Base-by-base conservation (phyloP, 2,113 vertebrate genomes). In the Mixornis gularis region DNA sequence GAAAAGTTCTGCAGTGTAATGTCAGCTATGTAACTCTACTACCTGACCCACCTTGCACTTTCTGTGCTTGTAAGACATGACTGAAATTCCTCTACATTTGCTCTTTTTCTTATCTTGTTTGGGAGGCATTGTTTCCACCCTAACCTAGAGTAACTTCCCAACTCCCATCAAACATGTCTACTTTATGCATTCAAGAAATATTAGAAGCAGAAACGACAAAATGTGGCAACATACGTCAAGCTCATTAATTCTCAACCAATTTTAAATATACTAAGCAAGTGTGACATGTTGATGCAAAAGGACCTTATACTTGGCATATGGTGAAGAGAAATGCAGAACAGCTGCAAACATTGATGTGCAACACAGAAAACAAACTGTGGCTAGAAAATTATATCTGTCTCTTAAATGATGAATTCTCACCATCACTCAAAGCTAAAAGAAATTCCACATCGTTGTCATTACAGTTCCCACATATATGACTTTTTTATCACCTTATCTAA, bases 331-430 rank as follows among this genome's bases (percentile, higher is more conserved):
- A 91, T 91, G 18, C 79, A 89, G 63, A 78, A 79, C 87, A 44
- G 63, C 21, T 12, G 5, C 84, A 89, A 92, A 87, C 58, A 68
- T 65, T 76, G 77, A 92, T 76, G 71, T 91, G 43, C 41, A 93
- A 65, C 53, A 79, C 40, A 44, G 56, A 78, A 91, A 93, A 84
- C 32, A 89, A 91, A 85, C 62, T 79, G 46, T 82, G 85, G 46
- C 80, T 87, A 72, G 55, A 82, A 93, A 94, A 93, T 76, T 55
- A 63, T 93, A 87, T 83, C 84, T 93, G 84, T 81, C 63, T 79
- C 63, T 76, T 85, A 89, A 93, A 87, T 94, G 51, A 96, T 62
- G 80, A 89, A 94, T 92, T 90, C 89, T 92, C 55, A 87, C 65
- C 84, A 93, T 93, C 89, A 85, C 34, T 95, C 95, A 92, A 88